Evolutionary conservation across 2,113 vertebrate genomes (phyloP), one percentile per base, ranked within the genome.

Genomic region (Gorsachius goisagi): DNA sequence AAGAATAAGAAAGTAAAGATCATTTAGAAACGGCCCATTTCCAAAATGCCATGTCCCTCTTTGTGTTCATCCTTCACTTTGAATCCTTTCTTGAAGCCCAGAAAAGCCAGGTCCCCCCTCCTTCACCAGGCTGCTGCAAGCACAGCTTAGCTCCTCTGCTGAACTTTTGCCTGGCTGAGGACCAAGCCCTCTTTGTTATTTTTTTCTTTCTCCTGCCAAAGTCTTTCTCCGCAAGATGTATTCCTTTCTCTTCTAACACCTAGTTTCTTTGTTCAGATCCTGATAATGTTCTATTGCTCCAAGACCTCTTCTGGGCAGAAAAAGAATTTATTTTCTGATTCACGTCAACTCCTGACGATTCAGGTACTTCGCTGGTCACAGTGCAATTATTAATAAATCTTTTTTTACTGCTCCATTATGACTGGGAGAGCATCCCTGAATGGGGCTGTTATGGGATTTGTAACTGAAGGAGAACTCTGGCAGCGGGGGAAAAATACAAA

Each of bases 111-210:
- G 18, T 62, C 4, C 12, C 5, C 21, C 5, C 37, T 59, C 20
- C 56, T 62, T 92, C 76, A 53, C 53, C 27, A 50, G n/a, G 15
- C 23, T 69, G 9, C n/a, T 74, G 26, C n/a, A 79, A 77, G 9
- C 2, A 2, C 21, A 68, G 3, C 19, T 72, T 68, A 39, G 35
- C 35, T 77, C 41, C 47, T 55, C 64, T 0, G 0, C 19, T 89
- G 62, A 89, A 95, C 21, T 85, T 94, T 94, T 95, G 11, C n/a
- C 66, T 94, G 94, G 77, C 71, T 58, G 30, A 82, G 20, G 33
- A 94, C 30, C 66, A 85, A 87, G 7, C 17, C 9, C 6, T 79
- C 33, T 60, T 18, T 58, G 39, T 68, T 95, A 55, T 75, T 90
- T 88, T 95, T 68, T 60, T 35, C 24, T 88, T 17, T 83, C 26